Evolutionary conservation across 2,888 invertebrate species (phyloP), one percentile per base, ranked within the genome.

Genomic region (Apamea crenata): DNA sequence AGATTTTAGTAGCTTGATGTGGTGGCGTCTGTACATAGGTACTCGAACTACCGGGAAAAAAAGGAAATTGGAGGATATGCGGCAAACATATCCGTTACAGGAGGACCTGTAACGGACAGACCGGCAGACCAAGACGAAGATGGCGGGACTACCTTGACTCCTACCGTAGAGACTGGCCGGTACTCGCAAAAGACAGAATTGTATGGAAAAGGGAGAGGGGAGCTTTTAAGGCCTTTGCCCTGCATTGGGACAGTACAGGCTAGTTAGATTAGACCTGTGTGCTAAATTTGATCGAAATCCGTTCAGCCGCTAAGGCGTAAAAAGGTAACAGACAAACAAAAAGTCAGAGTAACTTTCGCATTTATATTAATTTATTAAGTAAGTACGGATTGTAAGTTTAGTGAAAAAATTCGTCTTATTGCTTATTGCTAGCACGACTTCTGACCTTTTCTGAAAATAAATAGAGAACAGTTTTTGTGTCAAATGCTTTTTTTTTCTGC

Each of bases 391-490:
- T 66, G 59, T 44, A 44, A 18, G 16, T 63, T 6, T 14, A 21
- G n/a, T n/a, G 44, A 68, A 82, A 63, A 72, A 59, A 21, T 36
- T 77, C 29, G 25, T 16, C 44, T 67, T 16, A 56, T 61, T 71
- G 21, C 70, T 53, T 63, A 80, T 72, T 81, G 73, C 59, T 67
- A 56, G 47, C 77, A 68, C 72, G 83, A 56, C 21, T 61, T 36
- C 59, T 3, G 21, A 63, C 61, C 61, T 74, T 72, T 80, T 40
- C 16, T 56, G 25, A 50, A 72, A 71, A 66, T 16, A 29, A 66
- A 68, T 18, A 50, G 14, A 18, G 0, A 56, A 59, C 14, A 12
- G 6, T 36, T 25, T 50, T 50, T 21, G 29, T 59, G 18, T n/a
- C n/a, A 67, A 29, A 78, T 67, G 36, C 18, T 56, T 0, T 32